These are phyloP conservation scores for Panthera leo DNA, from an alignment of 2,113 vertebrate species.

Conservation along the genomic window DNA sequence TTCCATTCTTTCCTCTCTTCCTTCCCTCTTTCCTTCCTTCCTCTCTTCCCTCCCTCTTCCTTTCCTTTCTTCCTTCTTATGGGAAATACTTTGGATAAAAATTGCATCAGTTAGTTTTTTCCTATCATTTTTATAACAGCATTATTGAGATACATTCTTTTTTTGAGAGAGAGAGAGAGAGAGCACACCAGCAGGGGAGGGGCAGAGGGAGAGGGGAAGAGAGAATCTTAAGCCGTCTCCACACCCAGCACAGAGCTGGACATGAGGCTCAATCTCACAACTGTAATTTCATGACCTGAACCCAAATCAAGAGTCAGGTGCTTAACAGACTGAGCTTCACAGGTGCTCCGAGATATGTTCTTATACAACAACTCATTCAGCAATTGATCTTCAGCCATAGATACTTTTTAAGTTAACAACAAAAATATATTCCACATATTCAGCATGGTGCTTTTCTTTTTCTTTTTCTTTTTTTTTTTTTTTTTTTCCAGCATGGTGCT, in stretches of 20 bases:
- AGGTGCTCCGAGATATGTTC: not conserved
- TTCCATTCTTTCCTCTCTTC: not conserved
- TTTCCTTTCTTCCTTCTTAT: not conserved
- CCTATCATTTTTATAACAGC: not conserved
- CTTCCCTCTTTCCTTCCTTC: not conserved
- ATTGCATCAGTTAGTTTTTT: not conserved
- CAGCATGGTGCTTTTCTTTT: not conserved
- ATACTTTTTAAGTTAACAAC: not conserved
- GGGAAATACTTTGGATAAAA: not conserved
- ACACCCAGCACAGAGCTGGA: too few species aligned
- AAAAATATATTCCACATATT: not conserved
- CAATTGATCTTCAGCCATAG: not conserved
- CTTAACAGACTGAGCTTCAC: too few species aligned
- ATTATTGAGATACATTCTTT: not conserved
- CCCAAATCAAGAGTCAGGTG: too few species aligned
- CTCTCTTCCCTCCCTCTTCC: not conserved
- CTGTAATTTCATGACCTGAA: too few species aligned
- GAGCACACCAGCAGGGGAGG: too few species aligned
- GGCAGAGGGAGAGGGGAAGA: too few species aligned
- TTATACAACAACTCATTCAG: not conserved
- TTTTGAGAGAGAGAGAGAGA: too few species aligned
- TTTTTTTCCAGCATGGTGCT: not conserved
- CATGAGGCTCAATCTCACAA: too few species aligned
- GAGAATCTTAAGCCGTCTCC: too few species aligned
- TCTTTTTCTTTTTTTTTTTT: too few species aligned